These are phyloP conservation scores for Dorcus parallelipipedus DNA, from an alignment of 2,888 invertebrate genomes.

Conservation along the genomic window DNA sequence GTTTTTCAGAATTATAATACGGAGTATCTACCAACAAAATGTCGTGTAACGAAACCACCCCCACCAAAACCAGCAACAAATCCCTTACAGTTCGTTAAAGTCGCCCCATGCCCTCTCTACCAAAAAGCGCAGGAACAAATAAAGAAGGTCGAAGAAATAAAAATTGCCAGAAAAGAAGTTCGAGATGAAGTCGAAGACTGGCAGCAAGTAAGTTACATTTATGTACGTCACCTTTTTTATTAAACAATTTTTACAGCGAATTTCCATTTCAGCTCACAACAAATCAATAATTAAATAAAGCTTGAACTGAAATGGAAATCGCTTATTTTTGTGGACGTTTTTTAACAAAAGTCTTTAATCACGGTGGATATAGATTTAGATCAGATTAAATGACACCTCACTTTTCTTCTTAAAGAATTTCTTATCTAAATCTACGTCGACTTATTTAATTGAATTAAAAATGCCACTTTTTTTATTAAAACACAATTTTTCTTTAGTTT, in stretches of 20 bases:
- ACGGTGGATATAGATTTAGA: too few relatives aligned
- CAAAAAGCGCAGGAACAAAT: slow-evolving; percentile 82
- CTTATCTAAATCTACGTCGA: too few relatives aligned
- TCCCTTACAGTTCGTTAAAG: slow-evolving; percentile 85
- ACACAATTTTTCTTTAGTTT: too few relatives aligned
- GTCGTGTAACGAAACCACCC: slow-evolving; percentile 65
- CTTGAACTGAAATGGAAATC: background rate
- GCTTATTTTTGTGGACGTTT: too few relatives aligned
- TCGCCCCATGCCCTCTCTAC: slow-evolving; percentile 83
- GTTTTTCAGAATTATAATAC: slow-evolving; percentile 42
- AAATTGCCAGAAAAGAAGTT: slow-evolving; percentile 74
- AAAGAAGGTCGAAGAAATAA: slow-evolving; percentile 79
- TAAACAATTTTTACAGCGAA: slow-evolving; percentile 1
- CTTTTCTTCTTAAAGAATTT: too few relatives aligned
- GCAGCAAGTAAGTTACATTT: slow-evolving; percentile 72
- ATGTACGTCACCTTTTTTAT: slow-evolving; percentile 14
- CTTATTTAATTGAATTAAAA: too few relatives aligned
- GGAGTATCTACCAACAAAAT: slow-evolving; percentile 48
- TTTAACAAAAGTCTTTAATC: too few relatives aligned
- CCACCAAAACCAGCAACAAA: slow-evolving; percentile 82
- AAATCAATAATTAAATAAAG: background rate
- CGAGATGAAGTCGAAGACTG: slow-evolving; percentile 86
- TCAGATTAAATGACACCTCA: too few relatives aligned
- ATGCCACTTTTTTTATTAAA: too few relatives aligned
- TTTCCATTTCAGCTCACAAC: background rate